phyloP scores from a whole-genome alignment of 2,797 vertebrate genomes.

The Hemitrygon akajei region DNA sequence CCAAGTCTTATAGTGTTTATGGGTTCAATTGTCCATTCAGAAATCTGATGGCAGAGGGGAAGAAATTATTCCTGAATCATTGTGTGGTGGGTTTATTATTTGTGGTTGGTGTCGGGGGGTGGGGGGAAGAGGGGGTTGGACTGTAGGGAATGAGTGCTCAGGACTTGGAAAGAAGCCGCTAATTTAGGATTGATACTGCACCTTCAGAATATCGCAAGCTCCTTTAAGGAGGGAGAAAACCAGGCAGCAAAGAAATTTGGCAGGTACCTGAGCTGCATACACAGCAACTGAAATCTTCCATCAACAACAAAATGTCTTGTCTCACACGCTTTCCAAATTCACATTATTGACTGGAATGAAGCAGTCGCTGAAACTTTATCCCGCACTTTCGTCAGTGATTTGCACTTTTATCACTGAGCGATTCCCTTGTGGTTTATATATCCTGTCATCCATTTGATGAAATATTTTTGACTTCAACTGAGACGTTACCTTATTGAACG shows the following conservation, averaged over 20 bases:
- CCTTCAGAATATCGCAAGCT: neutral
- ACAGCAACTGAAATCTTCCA: neutral
- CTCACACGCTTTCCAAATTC: neutral
- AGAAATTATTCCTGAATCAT: too few species aligned
- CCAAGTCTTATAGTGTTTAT: too few species aligned
- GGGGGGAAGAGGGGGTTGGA: too few species aligned
- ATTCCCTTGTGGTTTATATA: neutral
- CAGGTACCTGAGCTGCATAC: neutral
- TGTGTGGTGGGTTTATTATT: too few species aligned
- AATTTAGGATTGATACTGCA: neutral
- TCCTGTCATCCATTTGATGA: neutral
- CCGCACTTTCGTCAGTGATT: neutral
- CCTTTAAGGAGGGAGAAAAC: neutral
- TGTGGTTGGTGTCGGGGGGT: too few species aligned
- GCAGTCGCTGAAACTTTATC: neutral
- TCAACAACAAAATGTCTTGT: conserved; percentile 1
- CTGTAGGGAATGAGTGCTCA: too few species aligned
- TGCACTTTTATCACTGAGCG: conserved; percentile 9
- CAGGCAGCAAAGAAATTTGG: neutral
- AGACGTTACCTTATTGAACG: neutral
- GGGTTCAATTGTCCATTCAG: too few species aligned
- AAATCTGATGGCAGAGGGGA: too few species aligned
- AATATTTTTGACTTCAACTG: neutral
- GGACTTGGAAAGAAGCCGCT: neutral
- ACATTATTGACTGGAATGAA: neutral